Evolutionary conservation across 2,888 invertebrate species (phyloP), one percentile per base, ranked within the genome.

Genomic region (Temnothorax rugatulus): DNA sequence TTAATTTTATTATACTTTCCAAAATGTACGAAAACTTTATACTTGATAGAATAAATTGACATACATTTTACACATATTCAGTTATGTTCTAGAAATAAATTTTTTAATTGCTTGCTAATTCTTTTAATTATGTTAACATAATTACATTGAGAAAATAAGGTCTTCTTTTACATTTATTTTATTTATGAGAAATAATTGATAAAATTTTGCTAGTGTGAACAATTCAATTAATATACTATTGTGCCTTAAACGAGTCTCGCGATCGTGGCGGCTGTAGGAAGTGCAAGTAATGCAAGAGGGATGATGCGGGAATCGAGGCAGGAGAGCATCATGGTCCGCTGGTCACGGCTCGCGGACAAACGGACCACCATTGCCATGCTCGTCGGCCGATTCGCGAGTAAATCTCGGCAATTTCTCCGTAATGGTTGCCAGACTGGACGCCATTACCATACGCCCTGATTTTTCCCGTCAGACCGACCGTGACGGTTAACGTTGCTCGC

Each of bases 381-480:
- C 63, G 81, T 83, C 71, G 84, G 79, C 68, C 77, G 86, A 79
- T 86, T 76, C 82, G 74, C 85, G 59, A 76, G 89, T 79, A 88
- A 90, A 90, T 90, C 83, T 64, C 76, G 68, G 81, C 85, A 85
- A 90, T 90, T 90, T 90, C 90, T 86, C 86, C 50, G 75, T 77
- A 86, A 86, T 87, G 83, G 84, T 84, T 88, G 82, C 84, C 77
- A 82, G 90, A 84, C 88, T 85, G 82, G 59, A 85, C 88, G 71
- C 52, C 84, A 86, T 89, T 86, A 89, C 47, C 89, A 81, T 89
- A 81, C 57, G 38, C 66, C 59, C 57, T 74, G 64, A 83, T 64
- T 86, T 84, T 89, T 75, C 54, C 44, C 50, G 66, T 68, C 75
- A 83, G 84, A 77, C 82, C 82, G 73, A 77, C 63, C 61, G 75